Evolutionary conservation across 2,797 vertebrate species (phyloP).

Genomic region (Tarsius wallacei): DNA sequence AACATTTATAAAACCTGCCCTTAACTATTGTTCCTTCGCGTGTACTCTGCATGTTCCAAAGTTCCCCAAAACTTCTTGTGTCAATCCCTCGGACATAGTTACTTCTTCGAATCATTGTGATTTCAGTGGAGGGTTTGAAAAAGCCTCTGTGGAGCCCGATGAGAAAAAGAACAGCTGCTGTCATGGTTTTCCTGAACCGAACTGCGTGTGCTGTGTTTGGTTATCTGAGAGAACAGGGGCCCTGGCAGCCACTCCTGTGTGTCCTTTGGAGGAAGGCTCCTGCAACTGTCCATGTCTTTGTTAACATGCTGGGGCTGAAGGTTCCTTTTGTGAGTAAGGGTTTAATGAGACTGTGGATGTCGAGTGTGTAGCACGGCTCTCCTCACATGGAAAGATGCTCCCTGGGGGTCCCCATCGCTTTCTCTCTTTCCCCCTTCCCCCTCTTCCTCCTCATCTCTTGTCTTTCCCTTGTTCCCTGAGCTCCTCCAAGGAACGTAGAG

Average conservation of each 20-base stretch:
- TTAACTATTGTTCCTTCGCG: not conserved
- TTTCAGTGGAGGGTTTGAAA: not conserved
- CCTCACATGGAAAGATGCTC: fast-evolving
- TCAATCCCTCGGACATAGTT: not conserved
- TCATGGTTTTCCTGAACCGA: not conserved
- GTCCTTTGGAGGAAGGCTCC: not conserved
- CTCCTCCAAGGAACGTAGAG: fast-evolving
- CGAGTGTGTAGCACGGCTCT: not conserved
- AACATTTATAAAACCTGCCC: not conserved
- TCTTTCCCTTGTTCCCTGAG: not conserved
- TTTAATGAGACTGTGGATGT: not conserved
- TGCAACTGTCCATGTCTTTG: not conserved
- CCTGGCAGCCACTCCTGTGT: not conserved
- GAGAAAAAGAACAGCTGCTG: not conserved
- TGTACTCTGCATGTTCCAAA: not conserved
- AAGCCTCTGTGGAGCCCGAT: not conserved
- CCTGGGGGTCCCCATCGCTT: not conserved
- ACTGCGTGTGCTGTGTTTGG: not conserved
- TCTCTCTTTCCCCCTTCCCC: not conserved
- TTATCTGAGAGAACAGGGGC: fast-evolving
- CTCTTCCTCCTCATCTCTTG: not conserved
- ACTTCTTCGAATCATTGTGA: not conserved
- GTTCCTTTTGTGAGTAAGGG: not conserved
- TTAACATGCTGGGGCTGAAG: not conserved
- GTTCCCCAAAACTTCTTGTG: not conserved